A percentile compares a stretch with the other conserved stretches of the same genome.
Evolutionary conservation across 2,797 vertebrate species (phyloP).

Genomic region (Pangasius djambal): DNA sequence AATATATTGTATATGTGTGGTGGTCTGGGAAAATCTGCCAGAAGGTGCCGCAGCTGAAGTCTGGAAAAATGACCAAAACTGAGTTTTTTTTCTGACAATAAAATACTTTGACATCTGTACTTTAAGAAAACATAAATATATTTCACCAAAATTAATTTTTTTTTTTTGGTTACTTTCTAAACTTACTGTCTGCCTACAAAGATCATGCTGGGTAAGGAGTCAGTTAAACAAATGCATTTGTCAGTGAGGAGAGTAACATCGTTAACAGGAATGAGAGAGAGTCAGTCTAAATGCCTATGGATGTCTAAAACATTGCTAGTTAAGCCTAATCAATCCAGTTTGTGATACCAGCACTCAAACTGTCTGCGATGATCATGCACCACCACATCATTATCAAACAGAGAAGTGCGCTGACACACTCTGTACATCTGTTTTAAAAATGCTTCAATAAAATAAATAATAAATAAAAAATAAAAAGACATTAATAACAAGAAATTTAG

Average conservation of each 20-base stretch:
- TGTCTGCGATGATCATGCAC: background rate
- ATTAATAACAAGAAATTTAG: background rate
- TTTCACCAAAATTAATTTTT: too few species aligned
- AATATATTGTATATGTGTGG: background rate
- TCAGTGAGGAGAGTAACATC: background rate
- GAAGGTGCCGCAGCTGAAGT: background rate
- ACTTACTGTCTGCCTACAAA: background rate
- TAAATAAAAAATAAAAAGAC: background rate
- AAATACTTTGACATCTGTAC: background rate
- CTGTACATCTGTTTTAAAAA: background rate
- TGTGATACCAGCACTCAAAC: background rate
- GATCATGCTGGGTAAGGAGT: background rate
- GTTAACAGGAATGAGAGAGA: background rate
- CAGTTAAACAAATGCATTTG: background rate
- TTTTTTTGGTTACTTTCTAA: background rate
- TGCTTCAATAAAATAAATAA: background rate
- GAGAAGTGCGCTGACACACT: background rate
- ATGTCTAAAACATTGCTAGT: background rate
- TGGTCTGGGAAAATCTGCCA: background rate
- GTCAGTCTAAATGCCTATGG: background rate
- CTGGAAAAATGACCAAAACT: background rate
- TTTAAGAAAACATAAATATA: background rate
- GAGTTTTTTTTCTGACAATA: background rate
- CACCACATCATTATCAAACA: background rate
- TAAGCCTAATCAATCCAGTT: background rate